Percentiles rank a stretch among this genome's conserved stretches.
phyloP scores from a whole-genome alignment of 2,797 vertebrate genomes.

The Gila robusta region DNA sequence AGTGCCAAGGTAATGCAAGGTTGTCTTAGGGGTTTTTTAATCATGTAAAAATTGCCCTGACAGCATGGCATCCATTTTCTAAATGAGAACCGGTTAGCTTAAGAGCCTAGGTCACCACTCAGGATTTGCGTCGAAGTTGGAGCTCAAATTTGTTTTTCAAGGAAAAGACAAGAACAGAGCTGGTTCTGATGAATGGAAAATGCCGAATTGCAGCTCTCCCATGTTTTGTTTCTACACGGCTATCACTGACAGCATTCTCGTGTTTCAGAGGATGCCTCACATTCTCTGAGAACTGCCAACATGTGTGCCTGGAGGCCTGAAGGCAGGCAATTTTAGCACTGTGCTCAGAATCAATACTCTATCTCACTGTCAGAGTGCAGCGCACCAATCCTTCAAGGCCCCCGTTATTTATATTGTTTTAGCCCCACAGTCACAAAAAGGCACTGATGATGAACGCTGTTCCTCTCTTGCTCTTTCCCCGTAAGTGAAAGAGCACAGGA shows the following conservation, averaged over 20 bases:
- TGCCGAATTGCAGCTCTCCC: not conserved
- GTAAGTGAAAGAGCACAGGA: slow-evolving; percentile 46
- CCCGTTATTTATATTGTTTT: slow-evolving; percentile 67
- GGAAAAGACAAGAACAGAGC: slow-evolving; percentile 13
- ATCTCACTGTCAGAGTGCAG: slow-evolving; percentile 68
- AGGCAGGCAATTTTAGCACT: slow-evolving; percentile 71
- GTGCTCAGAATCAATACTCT: slow-evolving; percentile 73
- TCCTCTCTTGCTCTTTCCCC: slow-evolving; percentile 47
- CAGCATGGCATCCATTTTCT: slow-evolving; percentile 63
- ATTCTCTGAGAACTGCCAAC: slow-evolving; percentile 60
- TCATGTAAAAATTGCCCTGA: slow-evolving; percentile 75
- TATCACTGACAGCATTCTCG: slow-evolving; percentile 51
- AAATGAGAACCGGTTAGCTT: slow-evolving; percentile 49
- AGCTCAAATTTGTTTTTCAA: slow-evolving; percentile 37
- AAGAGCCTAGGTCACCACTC: slow-evolving; percentile 34
- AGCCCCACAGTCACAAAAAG: slow-evolving; percentile 63
- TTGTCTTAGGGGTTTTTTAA: slow-evolving; percentile 75
- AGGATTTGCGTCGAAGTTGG: slow-evolving; percentile 15
- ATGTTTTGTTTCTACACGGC: slow-evolving; percentile 37
- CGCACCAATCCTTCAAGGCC: slow-evolving; percentile 61
- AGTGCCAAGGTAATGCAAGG: slow-evolving; percentile 70
- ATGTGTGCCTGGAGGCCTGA: slow-evolving; percentile 63
- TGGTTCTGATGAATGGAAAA: slow-evolving; percentile 6
- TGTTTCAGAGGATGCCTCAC: slow-evolving; percentile 57
- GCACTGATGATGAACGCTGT: slow-evolving; percentile 60